Evolutionary conservation across 1,140 invertebrate genomes (phyloP).

Genomic region (Druon quercuslanigerum): DNA sequence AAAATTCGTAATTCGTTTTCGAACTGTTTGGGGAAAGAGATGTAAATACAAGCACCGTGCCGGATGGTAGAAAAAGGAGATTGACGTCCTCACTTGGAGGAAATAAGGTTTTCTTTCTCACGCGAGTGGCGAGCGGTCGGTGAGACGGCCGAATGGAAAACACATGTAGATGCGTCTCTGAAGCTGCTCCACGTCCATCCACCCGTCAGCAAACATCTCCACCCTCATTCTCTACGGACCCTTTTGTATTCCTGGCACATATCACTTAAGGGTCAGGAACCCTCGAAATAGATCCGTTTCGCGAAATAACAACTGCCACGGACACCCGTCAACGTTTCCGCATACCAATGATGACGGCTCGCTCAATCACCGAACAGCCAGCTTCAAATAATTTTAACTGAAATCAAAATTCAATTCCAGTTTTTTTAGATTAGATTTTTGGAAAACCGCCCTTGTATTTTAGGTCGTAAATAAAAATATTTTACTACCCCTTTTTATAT

Average conservation of each 20-base stretch:
- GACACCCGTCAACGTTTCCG: slow-evolving; percentile 61
- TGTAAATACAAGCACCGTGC: too few relatives aligned
- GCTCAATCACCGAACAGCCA: background rate
- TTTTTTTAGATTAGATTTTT: too few relatives aligned
- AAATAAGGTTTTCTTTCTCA: background rate
- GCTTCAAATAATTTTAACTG: too few relatives aligned
- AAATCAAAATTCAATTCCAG: too few relatives aligned
- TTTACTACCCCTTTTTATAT: too few relatives aligned
- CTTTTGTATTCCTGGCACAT: slow-evolving; percentile 71
- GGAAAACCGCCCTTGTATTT: too few relatives aligned
- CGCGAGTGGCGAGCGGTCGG: background rate
- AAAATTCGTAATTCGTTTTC: too few relatives aligned
- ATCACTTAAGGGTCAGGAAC: slow-evolving; percentile 72
- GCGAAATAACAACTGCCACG: slow-evolving; percentile 70
- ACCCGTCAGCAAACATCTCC: slow-evolving; percentile 57
- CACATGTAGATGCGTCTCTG: slow-evolving; percentile 67
- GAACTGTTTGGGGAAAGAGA: too few relatives aligned
- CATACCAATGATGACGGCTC: slow-evolving; percentile 64
- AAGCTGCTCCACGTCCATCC: slow-evolving; percentile 42
- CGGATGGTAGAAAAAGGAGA: too few relatives aligned
- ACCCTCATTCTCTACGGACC: slow-evolving; percentile 46
- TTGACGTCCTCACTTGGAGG: too few relatives aligned
- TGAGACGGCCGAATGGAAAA: slow-evolving; percentile 66
- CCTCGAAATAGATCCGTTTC: slow-evolving; percentile 72
- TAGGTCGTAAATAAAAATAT: too few relatives aligned